Conservation (phyloP, 2,888 invertebrate genomes). For the Amphipoea oculea region DNA sequence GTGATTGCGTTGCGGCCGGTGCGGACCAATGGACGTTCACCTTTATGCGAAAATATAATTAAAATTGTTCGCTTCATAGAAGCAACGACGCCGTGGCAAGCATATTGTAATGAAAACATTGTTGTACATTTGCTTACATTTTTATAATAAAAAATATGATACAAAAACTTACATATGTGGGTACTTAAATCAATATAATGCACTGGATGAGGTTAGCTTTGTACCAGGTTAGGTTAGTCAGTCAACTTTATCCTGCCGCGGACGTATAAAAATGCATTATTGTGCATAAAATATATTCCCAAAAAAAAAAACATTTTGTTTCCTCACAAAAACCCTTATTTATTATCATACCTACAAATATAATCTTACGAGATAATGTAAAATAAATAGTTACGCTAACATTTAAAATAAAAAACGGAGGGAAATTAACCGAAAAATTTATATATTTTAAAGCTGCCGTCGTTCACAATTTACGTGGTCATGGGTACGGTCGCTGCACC, state of each 20-base stretch:
- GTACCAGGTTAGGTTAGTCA: conserved; percentile 83
- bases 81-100: conserved; percentile 84
- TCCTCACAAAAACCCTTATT: conserved; percentile 78
- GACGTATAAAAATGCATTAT: conserved; percentile 84
- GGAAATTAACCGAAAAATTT: conserved; percentile 76
- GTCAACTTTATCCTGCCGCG: conserved; percentile 76
- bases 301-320: conserved; percentile 71
- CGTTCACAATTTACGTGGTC: conserved; percentile 64
- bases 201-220: conserved; percentile 87
- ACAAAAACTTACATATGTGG: conserved; percentile 84
- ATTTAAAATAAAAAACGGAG: conserved; percentile 83
- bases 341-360: conserved; percentile 69
- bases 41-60: conserved; percentile 54
- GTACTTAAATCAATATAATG: conserved; percentile 85
- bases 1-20: background rate
- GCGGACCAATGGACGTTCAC: background rate
- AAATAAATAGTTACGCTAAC: conserved; percentile 84
- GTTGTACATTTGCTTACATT: conserved; percentile 80
- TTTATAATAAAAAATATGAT: conserved; percentile 80
- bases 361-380: conserved; percentile 67
- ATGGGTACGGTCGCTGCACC: conserved; percentile 54
- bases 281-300: conserved; percentile 83
- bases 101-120: conserved; percentile 73
- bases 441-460: conserved; percentile 73
- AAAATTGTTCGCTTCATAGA: conserved; percentile 83